Conservation (phyloP, 2,113 vertebrate genomes). For the Ariopsis seemanni region DNA sequence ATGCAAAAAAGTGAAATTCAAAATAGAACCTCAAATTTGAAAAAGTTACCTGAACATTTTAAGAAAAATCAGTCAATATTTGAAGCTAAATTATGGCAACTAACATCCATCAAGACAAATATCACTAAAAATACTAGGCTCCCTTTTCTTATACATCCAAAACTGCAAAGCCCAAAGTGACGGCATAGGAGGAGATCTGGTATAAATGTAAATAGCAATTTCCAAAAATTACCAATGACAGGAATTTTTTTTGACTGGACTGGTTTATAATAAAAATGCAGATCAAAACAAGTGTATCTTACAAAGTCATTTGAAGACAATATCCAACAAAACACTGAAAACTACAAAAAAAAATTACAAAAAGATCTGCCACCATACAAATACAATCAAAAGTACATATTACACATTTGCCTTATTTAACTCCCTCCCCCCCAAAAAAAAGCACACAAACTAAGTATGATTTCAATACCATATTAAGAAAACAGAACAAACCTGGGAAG, state of each 20-base stretch:
- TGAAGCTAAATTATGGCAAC: not conserved
- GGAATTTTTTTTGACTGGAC: slow-evolving; percentile 57
- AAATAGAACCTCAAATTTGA: slow-evolving; percentile 13
- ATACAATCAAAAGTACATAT: slow-evolving; percentile 58
- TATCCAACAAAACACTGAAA: slow-evolving; percentile 61
- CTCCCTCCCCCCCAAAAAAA: slow-evolving; percentile 59
- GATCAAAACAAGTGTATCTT: slow-evolving; percentile 63
- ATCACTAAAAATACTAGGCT: slow-evolving; percentile 11
- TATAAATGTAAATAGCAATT: slow-evolving; percentile 47
- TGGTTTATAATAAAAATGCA: slow-evolving; percentile 78
- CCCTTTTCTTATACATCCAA: not conserved
- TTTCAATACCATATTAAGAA: slow-evolving; percentile 27
- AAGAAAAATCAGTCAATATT: slow-evolving; percentile 2
- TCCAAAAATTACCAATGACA: slow-evolving; percentile 39
- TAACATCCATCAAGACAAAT: slow-evolving; percentile 16
- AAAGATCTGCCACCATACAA: slow-evolving; percentile 61
- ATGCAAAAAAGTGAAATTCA: slow-evolving; percentile 49
- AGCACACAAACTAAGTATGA: slow-evolving; percentile 29
- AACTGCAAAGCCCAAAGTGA: slow-evolving; percentile 23
- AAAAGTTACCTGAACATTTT: slow-evolving; percentile 28
- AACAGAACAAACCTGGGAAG: slow-evolving; percentile 37
- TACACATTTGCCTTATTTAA: slow-evolving; percentile 63
- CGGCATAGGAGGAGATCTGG: not conserved
- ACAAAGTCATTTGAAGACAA: slow-evolving; percentile 67
- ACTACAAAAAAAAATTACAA: slow-evolving; percentile 62